phyloP scores from a whole-genome alignment of 2,888 invertebrate species.

The Bembecia ichneumoniformis region DNA sequence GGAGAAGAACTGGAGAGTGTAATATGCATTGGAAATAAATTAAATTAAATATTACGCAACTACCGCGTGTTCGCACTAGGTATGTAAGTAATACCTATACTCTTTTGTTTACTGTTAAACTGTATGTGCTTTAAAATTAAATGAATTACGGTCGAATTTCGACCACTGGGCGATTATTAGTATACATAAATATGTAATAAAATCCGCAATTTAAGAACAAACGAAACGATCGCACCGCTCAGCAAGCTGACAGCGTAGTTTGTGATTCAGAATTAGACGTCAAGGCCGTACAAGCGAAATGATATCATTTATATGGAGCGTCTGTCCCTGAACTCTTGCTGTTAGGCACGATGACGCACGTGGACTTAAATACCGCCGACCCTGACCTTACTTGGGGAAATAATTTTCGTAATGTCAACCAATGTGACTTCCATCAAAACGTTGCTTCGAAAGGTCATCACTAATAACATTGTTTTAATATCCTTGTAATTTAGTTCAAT shows the following conservation, averaged over 20 bases:
- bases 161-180: too few species aligned
- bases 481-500: too few species aligned
- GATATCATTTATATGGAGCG: conserved; percentile 64
- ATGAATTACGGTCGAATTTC: too few species aligned
- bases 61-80: too few species aligned
- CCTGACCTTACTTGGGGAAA: conserved; percentile 58
- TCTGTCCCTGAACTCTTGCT: conserved; percentile 61
- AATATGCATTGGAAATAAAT: too few species aligned
- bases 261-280: conserved; percentile 61
- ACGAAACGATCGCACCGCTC: conserved; percentile 20
- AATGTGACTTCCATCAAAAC: not conserved
- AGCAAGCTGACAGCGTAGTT: conserved; percentile 61
- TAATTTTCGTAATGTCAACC: conserved; percentile 33
- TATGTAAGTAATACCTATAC: too few species aligned
- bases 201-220: not conserved
- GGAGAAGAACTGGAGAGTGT: too few species aligned
- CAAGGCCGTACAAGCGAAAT: conserved; percentile 54
- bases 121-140: too few species aligned
- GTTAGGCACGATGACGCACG: conserved; percentile 57
- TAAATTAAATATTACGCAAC: too few species aligned
- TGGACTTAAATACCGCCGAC: conserved; percentile 50
- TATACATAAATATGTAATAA: too few species aligned
- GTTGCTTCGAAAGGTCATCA: not conserved
- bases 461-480: too few species aligned
- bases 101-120: too few species aligned